Evolutionary conservation across 2,888 invertebrate species (phyloP).

Genomic region (Pterostichus niger): DNA sequence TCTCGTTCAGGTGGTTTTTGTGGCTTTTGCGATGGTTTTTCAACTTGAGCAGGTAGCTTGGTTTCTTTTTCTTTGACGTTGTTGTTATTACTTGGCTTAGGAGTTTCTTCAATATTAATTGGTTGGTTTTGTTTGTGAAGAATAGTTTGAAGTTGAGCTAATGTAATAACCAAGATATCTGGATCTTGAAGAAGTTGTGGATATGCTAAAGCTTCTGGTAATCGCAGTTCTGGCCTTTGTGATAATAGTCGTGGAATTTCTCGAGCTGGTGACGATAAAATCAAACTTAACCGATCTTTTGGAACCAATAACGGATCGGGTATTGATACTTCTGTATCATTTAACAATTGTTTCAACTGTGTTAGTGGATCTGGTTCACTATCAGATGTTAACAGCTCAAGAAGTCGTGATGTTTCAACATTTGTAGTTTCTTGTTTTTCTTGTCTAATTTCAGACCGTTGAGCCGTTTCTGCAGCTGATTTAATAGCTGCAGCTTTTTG

Average conservation of each 20-base stretch:
- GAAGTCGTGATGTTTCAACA: slow-evolving; percentile 75
- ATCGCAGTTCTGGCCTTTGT: slow-evolving; percentile 85
- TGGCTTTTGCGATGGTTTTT: slow-evolving; percentile 78
- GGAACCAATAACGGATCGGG: slow-evolving; percentile 91
- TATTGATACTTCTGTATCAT: slow-evolving; percentile 84
- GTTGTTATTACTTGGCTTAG: slow-evolving; percentile 71
- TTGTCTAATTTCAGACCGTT: slow-evolving; percentile 64
- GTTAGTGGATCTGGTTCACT: slow-evolving; percentile 83
- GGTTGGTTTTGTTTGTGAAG: slow-evolving; percentile 78
- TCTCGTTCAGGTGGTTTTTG: slow-evolving; percentile 75
- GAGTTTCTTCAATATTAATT: slow-evolving; percentile 60
- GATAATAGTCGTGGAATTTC: slow-evolving; percentile 88
- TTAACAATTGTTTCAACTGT: slow-evolving; percentile 85
- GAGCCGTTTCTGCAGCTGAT: slow-evolving; percentile 41
- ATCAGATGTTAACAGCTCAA: slow-evolving; percentile 77
- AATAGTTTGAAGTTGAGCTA: slow-evolving; percentile 85
- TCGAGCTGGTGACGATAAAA: slow-evolving; percentile 85
- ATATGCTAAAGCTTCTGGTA: slow-evolving; percentile 87
- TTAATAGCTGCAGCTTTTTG: slow-evolving; percentile 72
- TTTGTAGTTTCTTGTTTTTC: slow-evolving; percentile 67
- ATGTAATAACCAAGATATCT: slow-evolving; percentile 87
- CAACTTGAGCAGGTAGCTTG: slow-evolving; percentile 68
- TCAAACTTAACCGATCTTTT: slow-evolving; percentile 85
- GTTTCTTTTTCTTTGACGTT: slow-evolving; percentile 66
- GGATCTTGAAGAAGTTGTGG: slow-evolving; percentile 88